These are phyloP conservation scores for Drosophila kanekoi DNA, from an alignment of 2,888 invertebrate species.

Conservation along the genomic window DNA sequence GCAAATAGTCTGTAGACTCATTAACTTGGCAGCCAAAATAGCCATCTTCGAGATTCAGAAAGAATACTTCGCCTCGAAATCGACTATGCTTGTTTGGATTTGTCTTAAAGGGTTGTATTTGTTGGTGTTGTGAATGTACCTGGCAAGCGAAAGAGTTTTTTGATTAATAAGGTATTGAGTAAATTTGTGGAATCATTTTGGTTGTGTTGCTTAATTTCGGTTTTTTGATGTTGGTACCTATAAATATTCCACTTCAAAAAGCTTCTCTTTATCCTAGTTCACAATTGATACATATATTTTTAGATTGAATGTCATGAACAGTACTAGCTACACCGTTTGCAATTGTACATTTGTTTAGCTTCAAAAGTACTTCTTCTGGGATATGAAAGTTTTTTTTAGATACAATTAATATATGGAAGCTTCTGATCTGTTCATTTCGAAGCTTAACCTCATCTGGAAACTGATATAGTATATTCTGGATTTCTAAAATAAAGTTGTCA, in stretches of 20 bases:
- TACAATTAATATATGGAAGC: no score
- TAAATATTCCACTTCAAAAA: no score
- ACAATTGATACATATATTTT: no score
- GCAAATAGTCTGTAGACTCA: constrained; percentile 97
- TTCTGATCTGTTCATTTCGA: no score
- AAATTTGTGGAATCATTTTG: background rate
- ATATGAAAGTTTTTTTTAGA: no score
- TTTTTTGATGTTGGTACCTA: no score
- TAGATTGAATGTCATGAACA: no score
- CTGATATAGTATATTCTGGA: background rate
- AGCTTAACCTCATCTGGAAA: background rate
- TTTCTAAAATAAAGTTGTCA: constrained; percentile 4
- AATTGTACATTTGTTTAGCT: no score
- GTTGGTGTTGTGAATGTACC: constrained; percentile 87
- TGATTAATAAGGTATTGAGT: background rate
- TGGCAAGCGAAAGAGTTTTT: constrained; percentile 44
- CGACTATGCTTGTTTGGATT: constrained; percentile 84
- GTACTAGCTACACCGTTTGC: no score
- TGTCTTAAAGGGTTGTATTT: constrained; percentile 88
- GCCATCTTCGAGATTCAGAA: constrained; percentile 98
- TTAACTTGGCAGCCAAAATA: constrained; percentile 99
- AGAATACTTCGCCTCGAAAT: constrained; percentile 96
- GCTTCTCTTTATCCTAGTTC: no score
- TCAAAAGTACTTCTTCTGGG: no score
- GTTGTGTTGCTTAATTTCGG: no score